Base-by-base conservation (phyloP, 1,140 invertebrate genomes). In the Popillia japonica region DNA sequence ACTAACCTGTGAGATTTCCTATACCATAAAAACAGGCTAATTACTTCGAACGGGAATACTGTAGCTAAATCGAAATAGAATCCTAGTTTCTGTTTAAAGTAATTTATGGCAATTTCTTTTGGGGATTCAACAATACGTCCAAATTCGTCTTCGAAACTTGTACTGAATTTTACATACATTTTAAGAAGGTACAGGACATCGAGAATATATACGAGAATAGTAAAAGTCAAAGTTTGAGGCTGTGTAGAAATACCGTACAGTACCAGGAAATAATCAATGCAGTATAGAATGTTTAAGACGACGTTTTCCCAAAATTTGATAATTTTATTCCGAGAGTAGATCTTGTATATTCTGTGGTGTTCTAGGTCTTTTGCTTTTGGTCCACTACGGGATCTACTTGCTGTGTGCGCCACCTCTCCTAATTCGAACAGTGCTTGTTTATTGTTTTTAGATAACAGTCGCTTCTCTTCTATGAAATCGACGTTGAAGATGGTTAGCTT, bases 21-120 rank as follows among this genome's bases (percentile, higher is more conserved):
- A 27, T 34, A 22, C 6, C 55, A 23, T 68, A 80, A 72, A 6
- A 78, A 59, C 2, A 74, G 23, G 10, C 41, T 41, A 8, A 81
- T 61, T 40, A 42, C 2, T 59, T 81, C 80, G 17, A 81, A 72
- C 0, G 80, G 80, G 0, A 81, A 4, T 10, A 78, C 41, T 3
- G 61, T 59, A 14, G 64, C 77, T 23, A 79, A n/a, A n/a, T 81
- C 78, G 17, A 81, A 78, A 72, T 79, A 78, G 68, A 81, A 81
- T 20, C 80, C 80, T n/a, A 78, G 7, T n/a, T n/a, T 40, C 3
- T 34, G 11, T 14, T 64, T 64, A 0, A 78, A 55, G 64, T 81
- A 81, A 0, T 64, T 34, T 14, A 0, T 34, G 0, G 55, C 76
- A 22, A 81, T 78, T 48, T 78, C 42, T 75, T 55, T 76, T 17